Conservation (phyloP, 2,113 vertebrate species). For the Nestor notabilis region DNA sequence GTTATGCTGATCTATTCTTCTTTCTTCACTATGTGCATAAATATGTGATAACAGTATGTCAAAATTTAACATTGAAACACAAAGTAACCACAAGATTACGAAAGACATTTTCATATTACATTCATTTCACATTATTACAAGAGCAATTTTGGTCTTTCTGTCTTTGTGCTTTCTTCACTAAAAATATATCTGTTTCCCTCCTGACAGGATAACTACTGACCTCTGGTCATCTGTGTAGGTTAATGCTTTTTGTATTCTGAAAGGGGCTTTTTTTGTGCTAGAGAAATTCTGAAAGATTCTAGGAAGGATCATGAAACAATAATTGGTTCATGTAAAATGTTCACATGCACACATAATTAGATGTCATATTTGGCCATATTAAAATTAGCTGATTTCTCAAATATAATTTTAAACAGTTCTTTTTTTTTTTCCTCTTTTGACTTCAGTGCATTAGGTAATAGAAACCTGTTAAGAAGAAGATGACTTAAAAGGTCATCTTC, state of each 20-base stretch:
- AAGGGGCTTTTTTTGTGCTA: not conserved
- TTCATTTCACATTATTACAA: not conserved
- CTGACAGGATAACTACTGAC: not conserved
- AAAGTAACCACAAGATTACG: not conserved
- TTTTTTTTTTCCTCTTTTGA: not conserved
- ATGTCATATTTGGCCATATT: conserved; percentile 7
- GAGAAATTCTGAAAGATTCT: not conserved
- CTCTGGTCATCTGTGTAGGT: not conserved
- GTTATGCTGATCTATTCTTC: not conserved
- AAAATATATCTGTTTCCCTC: not conserved
- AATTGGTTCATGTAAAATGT: not conserved
- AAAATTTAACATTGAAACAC: not conserved
- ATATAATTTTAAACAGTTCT: not conserved
- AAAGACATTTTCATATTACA: too few relatives aligned
- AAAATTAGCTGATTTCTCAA: not conserved
- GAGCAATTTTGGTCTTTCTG: not conserved
- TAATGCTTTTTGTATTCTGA: not conserved
- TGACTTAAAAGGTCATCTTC: not conserved
- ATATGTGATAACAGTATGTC: not conserved
- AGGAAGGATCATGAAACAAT: not conserved
- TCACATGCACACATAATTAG: not conserved
- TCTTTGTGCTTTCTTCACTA: not conserved
- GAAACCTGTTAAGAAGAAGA: not conserved
- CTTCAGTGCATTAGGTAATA: not conserved
- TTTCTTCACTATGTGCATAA: not conserved